A percentile compares a stretch with the other conserved stretches of the same genome.
phyloP scores from a whole-genome alignment of 2,113 vertebrate species.

The Megaceryle torquata region DNA sequence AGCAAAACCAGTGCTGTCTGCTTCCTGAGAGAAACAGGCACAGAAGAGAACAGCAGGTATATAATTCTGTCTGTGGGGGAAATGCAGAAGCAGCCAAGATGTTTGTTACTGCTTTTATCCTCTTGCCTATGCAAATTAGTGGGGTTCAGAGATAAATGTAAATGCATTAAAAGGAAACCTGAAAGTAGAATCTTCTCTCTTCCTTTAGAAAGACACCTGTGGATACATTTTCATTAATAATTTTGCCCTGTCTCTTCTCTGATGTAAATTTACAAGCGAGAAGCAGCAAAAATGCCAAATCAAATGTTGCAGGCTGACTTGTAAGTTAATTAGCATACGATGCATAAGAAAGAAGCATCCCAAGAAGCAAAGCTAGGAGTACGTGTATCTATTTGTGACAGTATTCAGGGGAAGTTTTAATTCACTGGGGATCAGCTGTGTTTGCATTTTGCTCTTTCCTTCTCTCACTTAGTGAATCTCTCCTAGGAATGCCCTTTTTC shows the following conservation, averaged over 20 bases:
- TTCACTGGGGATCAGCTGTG: not conserved
- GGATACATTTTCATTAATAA: slow-evolving; percentile 35
- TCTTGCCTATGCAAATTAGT: not conserved
- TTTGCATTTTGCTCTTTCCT: slow-evolving; percentile 32
- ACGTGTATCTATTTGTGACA: not conserved
- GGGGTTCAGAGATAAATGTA: not conserved
- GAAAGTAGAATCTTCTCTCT: not conserved
- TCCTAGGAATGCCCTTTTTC: slow-evolving; percentile 30
- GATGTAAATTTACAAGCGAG: not conserved
- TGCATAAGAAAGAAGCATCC: not conserved
- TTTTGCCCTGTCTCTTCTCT: not conserved
- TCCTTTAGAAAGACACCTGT: slow-evolving; percentile 13
- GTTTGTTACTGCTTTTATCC: not conserved
- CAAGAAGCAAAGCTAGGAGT: not conserved
- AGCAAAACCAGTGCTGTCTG: fast-evolving
- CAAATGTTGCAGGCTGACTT: not conserved
- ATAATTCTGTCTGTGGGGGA: not conserved
- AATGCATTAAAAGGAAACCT: not conserved
- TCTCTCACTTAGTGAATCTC: not conserved
- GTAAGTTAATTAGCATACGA: slow-evolving; percentile 1
- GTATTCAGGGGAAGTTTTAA: not conserved
- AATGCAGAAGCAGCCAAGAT: not conserved
- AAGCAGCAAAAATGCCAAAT: slow-evolving; percentile 10
- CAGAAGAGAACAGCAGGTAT: not conserved
- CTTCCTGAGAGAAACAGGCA: not conserved